A percentile compares a stretch with the other conserved stretches of the same genome.
phyloP scores from a whole-genome alignment of 2,113 vertebrate species.

The Chiloscyllium plagiosum region DNA sequence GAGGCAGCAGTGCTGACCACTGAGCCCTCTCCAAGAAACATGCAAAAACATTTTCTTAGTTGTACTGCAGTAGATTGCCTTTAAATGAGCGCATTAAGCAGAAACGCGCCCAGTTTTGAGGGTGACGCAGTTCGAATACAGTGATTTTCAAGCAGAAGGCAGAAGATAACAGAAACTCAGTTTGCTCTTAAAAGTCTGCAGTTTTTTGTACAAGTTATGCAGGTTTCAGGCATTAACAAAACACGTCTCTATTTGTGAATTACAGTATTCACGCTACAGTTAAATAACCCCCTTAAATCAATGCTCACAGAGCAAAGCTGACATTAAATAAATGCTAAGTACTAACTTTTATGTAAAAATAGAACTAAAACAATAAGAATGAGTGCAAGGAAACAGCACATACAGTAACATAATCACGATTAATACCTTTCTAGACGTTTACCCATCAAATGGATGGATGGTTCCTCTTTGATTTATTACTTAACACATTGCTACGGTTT shows the following conservation, averaged over 20 bases:
- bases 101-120: not conserved
- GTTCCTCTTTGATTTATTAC: not conserved
- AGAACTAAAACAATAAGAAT: not conserved
- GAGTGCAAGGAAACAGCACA: not conserved
- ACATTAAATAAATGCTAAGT: not conserved
- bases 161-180: not conserved
- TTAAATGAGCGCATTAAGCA: not conserved
- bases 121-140: not conserved
- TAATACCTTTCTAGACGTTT: not conserved
- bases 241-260: not conserved
- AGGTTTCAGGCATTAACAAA: not conserved
- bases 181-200: not conserved
- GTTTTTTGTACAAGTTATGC: not conserved
- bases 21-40: not conserved
- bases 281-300: not conserved
- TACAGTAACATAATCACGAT: not conserved
- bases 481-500: not conserved
- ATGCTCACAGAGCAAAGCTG: not conserved
- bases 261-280: not conserved
- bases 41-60: not conserved
- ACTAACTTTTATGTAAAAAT: not conserved
- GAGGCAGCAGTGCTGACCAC: too few species aligned
- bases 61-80: not conserved
- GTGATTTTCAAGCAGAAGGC: not conserved
- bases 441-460: constrained; percentile 21